phyloP scores from a whole-genome alignment of 2,113 vertebrate species.

The Cyprinodon brontotheroides region DNA sequence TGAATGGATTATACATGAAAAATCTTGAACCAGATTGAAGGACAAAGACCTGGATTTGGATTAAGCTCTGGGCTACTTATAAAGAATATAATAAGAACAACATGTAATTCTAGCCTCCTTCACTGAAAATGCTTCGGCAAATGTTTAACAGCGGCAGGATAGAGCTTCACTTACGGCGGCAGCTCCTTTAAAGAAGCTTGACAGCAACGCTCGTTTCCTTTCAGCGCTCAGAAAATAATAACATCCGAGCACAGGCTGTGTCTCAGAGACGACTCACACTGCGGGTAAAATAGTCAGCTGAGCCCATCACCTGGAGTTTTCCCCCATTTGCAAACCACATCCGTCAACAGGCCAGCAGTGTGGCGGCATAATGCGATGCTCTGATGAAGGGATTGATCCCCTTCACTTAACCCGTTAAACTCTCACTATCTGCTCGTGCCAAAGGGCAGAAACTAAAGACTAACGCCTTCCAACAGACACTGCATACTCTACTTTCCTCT shows the following conservation, averaged over 20 bases:
- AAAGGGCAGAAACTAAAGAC: too few relatives aligned
- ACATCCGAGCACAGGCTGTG: constrained; percentile 8
- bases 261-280: constrained; percentile 29
- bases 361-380: background rate
- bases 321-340: too few relatives aligned
- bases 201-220: constrained; percentile 40
- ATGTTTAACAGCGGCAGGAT: constrained; percentile 30
- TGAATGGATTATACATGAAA: too few relatives aligned
- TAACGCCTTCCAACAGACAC: constrained; percentile 43
- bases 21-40: too few relatives aligned
- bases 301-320: constrained; percentile 37
- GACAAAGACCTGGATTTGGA: too few relatives aligned
- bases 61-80: too few relatives aligned
- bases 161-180: constrained; percentile 36
- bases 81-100: too few relatives aligned
- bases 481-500: constrained; percentile 47
- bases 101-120: constrained; percentile 18
- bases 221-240: constrained; percentile 39
- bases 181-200: constrained; percentile 17
- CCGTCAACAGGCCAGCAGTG: constrained; percentile 34
- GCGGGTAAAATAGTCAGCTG: constrained; percentile 6
- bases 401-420: too few relatives aligned
- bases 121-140: constrained; percentile 6
- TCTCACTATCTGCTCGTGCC: too few relatives aligned
- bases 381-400: constrained; percentile 58